These are phyloP conservation scores for Siniperca knerii DNA, from an alignment of 2,113 vertebrate species.

Conservation along the genomic window DNA sequence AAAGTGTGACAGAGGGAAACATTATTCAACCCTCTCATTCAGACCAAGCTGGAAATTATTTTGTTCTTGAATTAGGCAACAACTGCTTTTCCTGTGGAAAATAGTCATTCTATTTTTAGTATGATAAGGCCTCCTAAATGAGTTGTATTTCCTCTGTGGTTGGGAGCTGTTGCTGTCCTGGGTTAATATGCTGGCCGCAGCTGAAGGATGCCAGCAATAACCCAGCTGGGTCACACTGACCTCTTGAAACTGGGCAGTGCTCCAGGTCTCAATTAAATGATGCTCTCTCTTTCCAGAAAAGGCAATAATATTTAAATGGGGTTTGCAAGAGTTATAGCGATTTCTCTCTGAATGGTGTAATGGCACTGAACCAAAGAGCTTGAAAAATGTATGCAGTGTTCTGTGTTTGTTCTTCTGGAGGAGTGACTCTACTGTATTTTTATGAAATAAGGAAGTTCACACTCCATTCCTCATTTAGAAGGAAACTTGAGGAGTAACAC, in stretches of 20 bases:
- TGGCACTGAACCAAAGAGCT: constrained; percentile 24
- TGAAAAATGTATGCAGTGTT: neutral
- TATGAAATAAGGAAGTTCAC: constrained; percentile 42
- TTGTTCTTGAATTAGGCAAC: constrained; percentile 28
- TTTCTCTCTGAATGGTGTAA: constrained; percentile 28
- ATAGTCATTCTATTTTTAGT: constrained; percentile 49
- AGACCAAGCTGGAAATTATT: constrained; percentile 14
- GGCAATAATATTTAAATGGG: constrained; percentile 69
- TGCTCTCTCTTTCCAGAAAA: constrained; percentile 70
- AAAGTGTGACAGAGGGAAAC: constrained; percentile 11
- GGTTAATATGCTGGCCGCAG: constrained; percentile 47
- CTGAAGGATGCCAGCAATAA: constrained; percentile 73
- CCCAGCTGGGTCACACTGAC: constrained; percentile 68
- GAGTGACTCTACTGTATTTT: constrained; percentile 5
- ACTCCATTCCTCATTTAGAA: neutral
- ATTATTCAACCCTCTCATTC: neutral
- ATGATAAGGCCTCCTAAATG: constrained; percentile 41
- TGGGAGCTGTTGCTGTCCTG: constrained; percentile 48
- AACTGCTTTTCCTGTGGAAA: constrained; percentile 44
- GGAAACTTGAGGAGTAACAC: neutral
- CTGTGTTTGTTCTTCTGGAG: constrained; percentile 6
- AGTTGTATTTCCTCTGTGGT: constrained; percentile 52
- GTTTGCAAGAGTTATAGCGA: constrained; percentile 25
- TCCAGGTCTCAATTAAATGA: constrained; percentile 75
- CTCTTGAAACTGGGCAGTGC: constrained; percentile 62